Evolutionary conservation across 2,113 vertebrate genomes (phyloP).

Genomic region (Oreocharis arfaki): DNA sequence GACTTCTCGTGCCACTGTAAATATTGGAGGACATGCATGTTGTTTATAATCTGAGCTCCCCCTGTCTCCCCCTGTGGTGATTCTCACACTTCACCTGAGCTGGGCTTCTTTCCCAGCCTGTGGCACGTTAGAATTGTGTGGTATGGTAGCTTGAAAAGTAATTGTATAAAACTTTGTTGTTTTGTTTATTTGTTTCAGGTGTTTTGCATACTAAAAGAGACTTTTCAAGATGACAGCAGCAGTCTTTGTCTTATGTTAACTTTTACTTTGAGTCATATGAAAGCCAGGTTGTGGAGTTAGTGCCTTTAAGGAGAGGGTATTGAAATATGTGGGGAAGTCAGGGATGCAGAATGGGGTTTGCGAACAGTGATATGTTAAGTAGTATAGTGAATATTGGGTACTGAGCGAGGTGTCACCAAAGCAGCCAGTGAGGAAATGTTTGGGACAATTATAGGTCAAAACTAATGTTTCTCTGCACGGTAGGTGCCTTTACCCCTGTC

Average conservation of each 20-base stretch:
- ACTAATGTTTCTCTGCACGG: neutral
- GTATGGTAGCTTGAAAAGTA: neutral
- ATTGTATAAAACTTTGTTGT: neutral
- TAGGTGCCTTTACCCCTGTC: neutral
- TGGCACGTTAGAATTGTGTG: accelerated
- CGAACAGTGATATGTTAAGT: neutral
- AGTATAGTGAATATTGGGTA: neutral
- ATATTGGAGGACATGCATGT: neutral
- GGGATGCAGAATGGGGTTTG: neutral
- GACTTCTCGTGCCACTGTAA: neutral
- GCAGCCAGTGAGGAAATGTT: neutral
- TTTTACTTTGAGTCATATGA: neutral
- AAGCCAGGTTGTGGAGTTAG: neutral
- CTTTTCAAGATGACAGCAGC: neutral
- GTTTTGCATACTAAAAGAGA: neutral
- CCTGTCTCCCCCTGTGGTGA: neutral
- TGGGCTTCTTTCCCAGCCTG: neutral
- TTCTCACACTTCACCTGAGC: neutral
- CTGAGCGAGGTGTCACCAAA: neutral
- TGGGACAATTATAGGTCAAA: neutral
- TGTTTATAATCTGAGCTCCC: neutral
- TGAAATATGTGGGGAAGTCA: neutral
- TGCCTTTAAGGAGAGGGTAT: neutral
- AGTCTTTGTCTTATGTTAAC: neutral
- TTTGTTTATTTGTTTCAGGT: neutral